These are phyloP conservation scores for Labeo catla DNA, from an alignment of 2,113 vertebrate species.

Conservation along the genomic window DNA sequence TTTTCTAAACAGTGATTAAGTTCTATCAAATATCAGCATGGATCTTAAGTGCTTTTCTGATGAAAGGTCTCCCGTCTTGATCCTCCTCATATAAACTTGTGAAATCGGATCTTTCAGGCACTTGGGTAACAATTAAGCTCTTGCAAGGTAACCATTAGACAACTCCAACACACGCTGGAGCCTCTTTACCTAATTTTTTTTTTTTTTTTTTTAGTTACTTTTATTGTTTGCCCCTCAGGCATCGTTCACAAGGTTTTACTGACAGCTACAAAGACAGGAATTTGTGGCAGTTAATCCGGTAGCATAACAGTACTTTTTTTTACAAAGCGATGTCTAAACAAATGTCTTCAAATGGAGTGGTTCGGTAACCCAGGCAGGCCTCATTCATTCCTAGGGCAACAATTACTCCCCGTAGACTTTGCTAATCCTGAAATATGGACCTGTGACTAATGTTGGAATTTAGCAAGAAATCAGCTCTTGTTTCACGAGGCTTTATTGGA, in stretches of 20 bases:
- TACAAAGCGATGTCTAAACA: constrained; percentile 60
- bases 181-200: neutral
- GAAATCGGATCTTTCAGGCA: constrained; percentile 65
- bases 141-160: constrained; percentile 71
- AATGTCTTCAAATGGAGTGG: constrained; percentile 63
- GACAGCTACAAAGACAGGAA: constrained; percentile 50
- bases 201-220: neutral
- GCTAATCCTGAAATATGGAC: constrained; percentile 81
- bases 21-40: constrained; percentile 70
- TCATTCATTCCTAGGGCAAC: constrained; percentile 52
- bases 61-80: constrained; percentile 59
- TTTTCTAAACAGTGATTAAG: constrained; percentile 72
- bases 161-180: constrained; percentile 57
- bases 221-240: constrained; percentile 25
- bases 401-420: constrained; percentile 70
- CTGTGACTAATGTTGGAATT: constrained; percentile 99
- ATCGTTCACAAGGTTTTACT: constrained; percentile 38
- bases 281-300: constrained; percentile 47
- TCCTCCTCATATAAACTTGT: constrained; percentile 45
- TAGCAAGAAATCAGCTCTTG: constrained; percentile 98
- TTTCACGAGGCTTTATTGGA: constrained; percentile 89
- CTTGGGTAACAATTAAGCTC: constrained; percentile 56
- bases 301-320: constrained; percentile 46
- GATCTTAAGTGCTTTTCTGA: constrained; percentile 67
- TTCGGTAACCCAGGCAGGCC: constrained; percentile 51